Conservation (phyloP, 2,797 vertebrate genomes). For the Sphaeramia orbicularis region DNA sequence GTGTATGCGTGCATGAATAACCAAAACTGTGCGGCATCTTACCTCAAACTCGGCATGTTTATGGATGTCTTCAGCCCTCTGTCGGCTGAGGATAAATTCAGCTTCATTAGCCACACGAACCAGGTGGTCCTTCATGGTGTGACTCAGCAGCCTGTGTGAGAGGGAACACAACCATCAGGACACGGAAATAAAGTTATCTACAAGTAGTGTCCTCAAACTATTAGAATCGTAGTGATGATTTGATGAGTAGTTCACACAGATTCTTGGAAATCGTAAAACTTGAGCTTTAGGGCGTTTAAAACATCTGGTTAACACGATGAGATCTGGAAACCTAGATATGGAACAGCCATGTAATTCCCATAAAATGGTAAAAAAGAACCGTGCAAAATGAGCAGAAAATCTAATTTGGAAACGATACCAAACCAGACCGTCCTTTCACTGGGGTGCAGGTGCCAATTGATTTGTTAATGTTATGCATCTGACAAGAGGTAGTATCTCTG, state of each 20-base stretch:
- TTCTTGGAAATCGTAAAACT: slow-evolving; percentile 16
- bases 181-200: background rate
- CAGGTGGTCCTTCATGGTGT: slow-evolving; percentile 99
- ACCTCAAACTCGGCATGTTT: slow-evolving; percentile 99
- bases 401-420: slow-evolving; percentile 67
- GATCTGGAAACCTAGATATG: slow-evolving; percentile 14
- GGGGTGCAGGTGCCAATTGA: slow-evolving; percentile 80
- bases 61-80: slow-evolving; percentile 97
- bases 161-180: slow-evolving; percentile 46
- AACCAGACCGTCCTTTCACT: slow-evolving; percentile 49
- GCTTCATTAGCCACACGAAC: slow-evolving; percentile 98
- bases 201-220: background rate
- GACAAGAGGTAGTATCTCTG: slow-evolving; percentile 79
- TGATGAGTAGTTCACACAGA: slow-evolving; percentile 3
- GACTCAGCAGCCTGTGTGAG: slow-evolving; percentile 91
- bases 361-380: slow-evolving; percentile 62
- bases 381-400: slow-evolving; percentile 82
- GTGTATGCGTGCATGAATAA: background rate
- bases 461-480: slow-evolving; percentile 88
- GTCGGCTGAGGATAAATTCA: slow-evolving; percentile 96
- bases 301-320: slow-evolving; percentile 44
- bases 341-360: slow-evolving; percentile 70
- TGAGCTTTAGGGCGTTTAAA: slow-evolving; percentile 29
- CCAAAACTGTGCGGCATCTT: slow-evolving; percentile 51
- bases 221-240: background rate